Conservation (phyloP, 2,797 vertebrate genomes). For the Rhinoraja longicauda region DNA sequence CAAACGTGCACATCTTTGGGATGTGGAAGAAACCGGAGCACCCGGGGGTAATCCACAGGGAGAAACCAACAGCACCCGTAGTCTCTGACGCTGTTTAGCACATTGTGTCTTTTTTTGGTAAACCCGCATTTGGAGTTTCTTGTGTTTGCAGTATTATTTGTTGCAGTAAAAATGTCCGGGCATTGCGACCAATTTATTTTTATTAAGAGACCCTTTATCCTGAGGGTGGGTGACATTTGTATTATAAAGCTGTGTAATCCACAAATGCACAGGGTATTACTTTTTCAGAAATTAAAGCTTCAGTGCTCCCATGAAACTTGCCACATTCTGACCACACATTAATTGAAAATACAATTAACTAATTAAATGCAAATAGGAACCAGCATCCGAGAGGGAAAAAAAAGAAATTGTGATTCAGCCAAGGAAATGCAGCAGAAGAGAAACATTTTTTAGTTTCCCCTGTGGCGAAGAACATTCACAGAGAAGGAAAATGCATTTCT, state of each 20-base stretch:
- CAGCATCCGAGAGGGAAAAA: not conserved
- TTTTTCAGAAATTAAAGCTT: constrained; percentile 22
- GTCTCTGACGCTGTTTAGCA: no score
- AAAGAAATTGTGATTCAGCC: constrained; percentile 7
- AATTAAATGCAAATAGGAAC: constrained; percentile 34
- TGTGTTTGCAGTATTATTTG: constrained; percentile 10
- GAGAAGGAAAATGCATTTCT: constrained; percentile 5
- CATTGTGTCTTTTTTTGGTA: no score
- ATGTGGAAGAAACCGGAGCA: no score
- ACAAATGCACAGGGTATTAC: constrained; percentile 21
- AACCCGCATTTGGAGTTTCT: no score
- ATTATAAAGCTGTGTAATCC: constrained; percentile 19
- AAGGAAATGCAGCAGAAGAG: not conserved
- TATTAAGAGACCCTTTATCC: not conserved
- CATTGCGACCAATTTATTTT: not conserved
- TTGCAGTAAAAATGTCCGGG: not conserved
- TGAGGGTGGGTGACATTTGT: not conserved
- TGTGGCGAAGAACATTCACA: not conserved
- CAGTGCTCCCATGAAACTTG: constrained; percentile 21
- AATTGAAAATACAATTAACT: constrained; percentile 36
- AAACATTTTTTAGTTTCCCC: not conserved
- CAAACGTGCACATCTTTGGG: no score
- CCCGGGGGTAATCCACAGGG: no score
- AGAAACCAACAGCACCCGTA: no score
- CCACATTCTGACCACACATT: constrained; percentile 18